These are phyloP conservation scores for Nixonia krombeini DNA, from an alignment of 1,140 invertebrate genomes.

Conservation along the genomic window DNA sequence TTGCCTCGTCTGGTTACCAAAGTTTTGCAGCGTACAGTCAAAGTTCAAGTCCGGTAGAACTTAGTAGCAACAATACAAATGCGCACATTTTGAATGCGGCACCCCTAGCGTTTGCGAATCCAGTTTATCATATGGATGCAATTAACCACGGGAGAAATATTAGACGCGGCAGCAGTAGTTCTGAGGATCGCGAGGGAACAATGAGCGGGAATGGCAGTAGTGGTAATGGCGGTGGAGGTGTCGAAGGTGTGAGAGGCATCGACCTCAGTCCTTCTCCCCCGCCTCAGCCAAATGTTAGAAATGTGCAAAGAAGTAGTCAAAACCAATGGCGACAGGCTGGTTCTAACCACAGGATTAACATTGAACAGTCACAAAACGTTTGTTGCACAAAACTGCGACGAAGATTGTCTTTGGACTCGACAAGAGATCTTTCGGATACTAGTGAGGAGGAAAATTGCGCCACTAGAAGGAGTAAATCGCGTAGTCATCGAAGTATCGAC, in stretches of 20 bases:
- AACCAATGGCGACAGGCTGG: slow-evolving; percentile 65
- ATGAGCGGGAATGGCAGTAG: slow-evolving; percentile 53
- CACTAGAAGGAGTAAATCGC: slow-evolving; percentile 69
- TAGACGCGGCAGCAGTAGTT: slow-evolving; percentile 70
- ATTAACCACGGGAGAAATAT: slow-evolving; percentile 58
- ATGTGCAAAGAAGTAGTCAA: no score
- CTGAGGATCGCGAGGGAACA: slow-evolving; percentile 68
- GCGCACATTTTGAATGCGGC: slow-evolving; percentile 72
- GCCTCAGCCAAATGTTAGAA: slow-evolving; percentile 63
- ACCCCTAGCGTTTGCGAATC: slow-evolving; percentile 89
- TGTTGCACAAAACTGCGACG: slow-evolving; percentile 70
- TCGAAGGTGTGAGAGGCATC: slow-evolving; percentile 63
- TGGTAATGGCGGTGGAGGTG: slow-evolving; percentile 55
- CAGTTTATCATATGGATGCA: slow-evolving; percentile 83
- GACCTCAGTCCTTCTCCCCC: slow-evolving; percentile 66
- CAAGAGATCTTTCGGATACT: slow-evolving; percentile 79
- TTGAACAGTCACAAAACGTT: slow-evolving; percentile 61
- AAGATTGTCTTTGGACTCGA: slow-evolving; percentile 80
- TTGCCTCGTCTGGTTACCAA: slow-evolving; percentile 91
- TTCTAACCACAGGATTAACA: slow-evolving; percentile 52
- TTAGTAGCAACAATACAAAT: slow-evolving; percentile 71
- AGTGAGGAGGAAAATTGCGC: slow-evolving; percentile 73
- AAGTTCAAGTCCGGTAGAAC: slow-evolving; percentile 90
- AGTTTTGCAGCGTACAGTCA: slow-evolving; percentile 92
- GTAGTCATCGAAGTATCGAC: slow-evolving; percentile 77